Base-by-base conservation (phyloP, 2,113 vertebrate genomes). In the Pyrgilauda ruficollis region DNA sequence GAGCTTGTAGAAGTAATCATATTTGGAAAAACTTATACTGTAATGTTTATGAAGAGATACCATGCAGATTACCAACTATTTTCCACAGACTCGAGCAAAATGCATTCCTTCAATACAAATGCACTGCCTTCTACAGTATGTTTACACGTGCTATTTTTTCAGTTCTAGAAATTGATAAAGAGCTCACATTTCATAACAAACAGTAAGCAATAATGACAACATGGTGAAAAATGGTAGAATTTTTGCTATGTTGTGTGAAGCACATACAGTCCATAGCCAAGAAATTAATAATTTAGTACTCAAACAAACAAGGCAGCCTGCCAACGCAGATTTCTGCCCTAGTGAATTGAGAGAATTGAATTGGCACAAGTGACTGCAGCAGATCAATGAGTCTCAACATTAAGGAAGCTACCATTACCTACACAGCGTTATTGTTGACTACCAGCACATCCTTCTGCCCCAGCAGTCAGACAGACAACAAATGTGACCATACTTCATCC, bases 101-200 rank as follows among this genome's bases (percentile, higher is more conserved):
- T 27, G n/a, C 12, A 46, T 81, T 87, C 35, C 50, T 69, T 41
- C n/a, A 63, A 41, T 7, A 80, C 20, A 76, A 72, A 72, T 41
- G 37, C 28, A 13, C 72, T 33, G 28, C 37, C 59, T 93, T 73
- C 73, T 37, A 83, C 3, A 50, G n/a, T 43, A 77, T 37, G 3
- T 87, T 94, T 77, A 85, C 69, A 5, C 24, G 30, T 84, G 59
- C 69, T 70, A 59, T 19, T 55, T 67, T 43, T 90, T 62, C 55
- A 82, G 46, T 84, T 30, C 49, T 90, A 90, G 82, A 93, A 94
- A 87, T 5, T 39, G 17, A 62, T 47, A 31, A 62, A 66, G 24
- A 24, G 12, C 7, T 41, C 8, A n/a, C 30, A 41, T 13, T 70
- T 46, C 35, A 22, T 41, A 75, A 79, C 7, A 39, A 93, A 63